Evolutionary conservation across 1,140 invertebrate species (phyloP), one percentile per base, ranked within the genome.

Genomic region (Orussus abietinus): DNA sequence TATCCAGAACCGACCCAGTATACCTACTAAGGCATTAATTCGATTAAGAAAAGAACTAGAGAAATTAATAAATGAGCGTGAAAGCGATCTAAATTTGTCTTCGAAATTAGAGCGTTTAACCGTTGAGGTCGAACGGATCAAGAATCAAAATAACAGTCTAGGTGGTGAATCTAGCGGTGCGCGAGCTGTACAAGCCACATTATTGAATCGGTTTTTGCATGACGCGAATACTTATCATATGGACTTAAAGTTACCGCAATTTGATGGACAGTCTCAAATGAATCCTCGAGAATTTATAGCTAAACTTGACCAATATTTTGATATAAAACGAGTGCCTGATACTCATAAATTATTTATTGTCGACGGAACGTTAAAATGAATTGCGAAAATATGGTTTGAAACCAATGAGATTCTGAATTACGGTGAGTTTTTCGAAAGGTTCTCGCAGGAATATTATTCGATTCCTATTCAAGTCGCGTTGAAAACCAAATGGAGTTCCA

Each of bases 371-470:
- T 33, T 45, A 9, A 20, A 39, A 0, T 36, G 36, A 3, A 29
- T 36, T 0, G 36, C 29, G 4, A 33, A 41, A 29, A 32, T 47
- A 3, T 47, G 45, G 45, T 47, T 29, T 35, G 35, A 32, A n/a
- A 31, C 35, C 1, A 38, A 45, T 25, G 11, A 9, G 15, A 32
- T 17, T 34, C 6, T 17, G 5, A 38, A 21, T 9, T 45, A 38
- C 17, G n/a, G 18, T 3, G 3, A 15, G 4, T 45, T 45, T 20
- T 22, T 25, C 29, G 32, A 10, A 9, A 13, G 12, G 11, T 47
- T 47, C 21, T 20, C 43, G 9, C n/a, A 29, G 3, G 45, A 47
- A 34, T 47, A 42, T 38, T 42, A 42, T 38, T 42, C 45, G 6
- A 33, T 47, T 9, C 40, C 45, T 3, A 32, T 42, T n/a, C 22